Evolutionary conservation across 64 coral and sea anemone species (phyloP), one percentile per base, ranked within the genome.

Genomic region (Dendronephthya gigantea): DNA sequence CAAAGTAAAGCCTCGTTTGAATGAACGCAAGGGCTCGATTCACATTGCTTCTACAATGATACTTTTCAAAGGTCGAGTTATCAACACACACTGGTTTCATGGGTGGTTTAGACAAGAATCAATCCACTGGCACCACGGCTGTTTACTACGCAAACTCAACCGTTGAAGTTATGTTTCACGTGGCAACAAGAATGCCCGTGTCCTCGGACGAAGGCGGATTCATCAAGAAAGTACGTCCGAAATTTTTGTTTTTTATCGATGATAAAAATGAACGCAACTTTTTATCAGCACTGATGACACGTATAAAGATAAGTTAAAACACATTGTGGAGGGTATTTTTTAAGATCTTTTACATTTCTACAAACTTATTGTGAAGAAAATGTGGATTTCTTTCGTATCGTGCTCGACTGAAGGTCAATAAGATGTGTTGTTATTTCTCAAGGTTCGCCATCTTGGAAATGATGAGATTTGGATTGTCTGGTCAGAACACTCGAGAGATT

Each of bases 401-500:
- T 45, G 41, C 11, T 45, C n/a, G n/a, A n/a, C n/a, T n/a, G n/a
- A n/a, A n/a, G n/a, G n/a, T n/a, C n/a, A n/a, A n/a, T 13, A 75
- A 31, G 25, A 7, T 82, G 39, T 5, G 6, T 86, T 40, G 10
- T 58, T 12, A 48, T 29, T 51, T 75, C 89, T 32, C 16, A 29
- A 98, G 94, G 91, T 98, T 59, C 94, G 94, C 50, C 94, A 98
- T 82, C 90, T 98, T 37, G 94, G 94, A 49, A 98, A 98, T 82
- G 94, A 98, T 45, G 94, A 93, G 62, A 87, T 98, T 49, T 92
- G 93, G 17, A 98, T 98, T 14, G 94, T 98, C 11, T 98, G 94
- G 94, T 98, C 94, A 39, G 94, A 98, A 48, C 94, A 98, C 82
- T 91, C 84, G 23, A 83, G 94, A 10, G 94, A 98, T 45, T 98